Evolutionary conservation across 2,888 invertebrate species (phyloP), one percentile per base, ranked within the genome.

Genomic region (Lasioglossum marginatum): DNA sequence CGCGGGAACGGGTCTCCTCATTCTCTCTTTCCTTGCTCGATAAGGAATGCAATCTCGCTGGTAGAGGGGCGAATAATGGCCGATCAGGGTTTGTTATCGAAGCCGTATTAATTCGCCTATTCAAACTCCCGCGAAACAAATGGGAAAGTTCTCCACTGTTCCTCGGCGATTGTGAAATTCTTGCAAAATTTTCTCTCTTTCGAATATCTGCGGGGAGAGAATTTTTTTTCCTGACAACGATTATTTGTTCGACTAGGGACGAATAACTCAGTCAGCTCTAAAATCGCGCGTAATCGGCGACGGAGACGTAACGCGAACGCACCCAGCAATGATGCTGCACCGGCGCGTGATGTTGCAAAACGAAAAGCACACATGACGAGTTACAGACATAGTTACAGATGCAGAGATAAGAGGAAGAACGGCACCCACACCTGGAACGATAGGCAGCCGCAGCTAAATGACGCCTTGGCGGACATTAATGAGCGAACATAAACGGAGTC

Each of bases 381-480:
- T 57, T 45, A 70, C 43, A 85, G 68, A 60, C 40, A 23, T 3
- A 45, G 27, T 57, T 45, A 70, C 43, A 85, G 68, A 60, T 45
- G n/a, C 5, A 27, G n/a, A 37, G 60, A 72, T 85, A 82, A 78
- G 52, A 71, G 75, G 52, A 45, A 66, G 63, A 43, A n/a, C 60
- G 68, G 70, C 63, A 72, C 71, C 40, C 60, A 31, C 52, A 48
- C 60, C 45, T n/a, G 31, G 77, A 34, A 83, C n/a, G 57, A 23
- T 70, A 72, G 75, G 79, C 73, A 34, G 68, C 73, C n/a, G 57
- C 68, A 79, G 81, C 77, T 73, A 81, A 89, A 83, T 84, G 84
- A 79, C 79, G 82, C 52, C 79, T 57, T 78, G 72, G 82, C 85
- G 66, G 79, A 81, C 85, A 81, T 82, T 87, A 89, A 88, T 85